A percentile compares a stretch with the other conserved stretches of the same genome.
phyloP scores from a whole-genome alignment of 2,888 invertebrate species.

The Ischnura elegans region DNA sequence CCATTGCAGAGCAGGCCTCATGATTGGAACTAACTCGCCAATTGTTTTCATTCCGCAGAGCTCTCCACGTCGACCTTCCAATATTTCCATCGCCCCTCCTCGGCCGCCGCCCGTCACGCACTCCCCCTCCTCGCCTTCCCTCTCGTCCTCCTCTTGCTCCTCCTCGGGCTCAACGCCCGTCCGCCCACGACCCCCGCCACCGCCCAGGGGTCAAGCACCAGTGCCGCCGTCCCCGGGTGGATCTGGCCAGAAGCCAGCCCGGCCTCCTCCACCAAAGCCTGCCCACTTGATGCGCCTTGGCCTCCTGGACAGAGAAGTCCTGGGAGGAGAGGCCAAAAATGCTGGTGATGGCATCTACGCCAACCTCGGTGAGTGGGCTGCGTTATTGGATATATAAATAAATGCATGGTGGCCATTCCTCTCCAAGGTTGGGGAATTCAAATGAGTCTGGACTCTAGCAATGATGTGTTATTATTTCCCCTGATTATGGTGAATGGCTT shows the following conservation, averaged over 20 bases:
- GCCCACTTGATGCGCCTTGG: constrained; percentile 70
- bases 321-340: constrained; percentile 68
- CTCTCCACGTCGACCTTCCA: constrained; percentile 46
- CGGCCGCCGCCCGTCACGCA: constrained; percentile 31
- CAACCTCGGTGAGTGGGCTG: constrained; percentile 85
- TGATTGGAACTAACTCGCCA: background rate
- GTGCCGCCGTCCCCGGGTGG: constrained; percentile 75
- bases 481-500: no score
- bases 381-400: background rate
- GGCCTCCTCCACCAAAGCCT: constrained; percentile 86
- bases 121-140: constrained; percentile 51
- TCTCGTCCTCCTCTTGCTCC: constrained; percentile 48
- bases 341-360: constrained; percentile 82
- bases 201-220: constrained; percentile 84
- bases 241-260: constrained; percentile 79
- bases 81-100: constrained; percentile 33
- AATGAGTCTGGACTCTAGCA: no score
- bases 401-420: no score
- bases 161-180: constrained; percentile 75
- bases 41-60: constrained; percentile 36
- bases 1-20: no score
- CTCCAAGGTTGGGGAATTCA: no score
- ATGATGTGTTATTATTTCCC: no score
- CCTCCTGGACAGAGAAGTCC: constrained; percentile 39
- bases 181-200: constrained; percentile 87